Conservation (phyloP, 2,113 vertebrate genomes). For the Lasiurus borealis region DNA sequence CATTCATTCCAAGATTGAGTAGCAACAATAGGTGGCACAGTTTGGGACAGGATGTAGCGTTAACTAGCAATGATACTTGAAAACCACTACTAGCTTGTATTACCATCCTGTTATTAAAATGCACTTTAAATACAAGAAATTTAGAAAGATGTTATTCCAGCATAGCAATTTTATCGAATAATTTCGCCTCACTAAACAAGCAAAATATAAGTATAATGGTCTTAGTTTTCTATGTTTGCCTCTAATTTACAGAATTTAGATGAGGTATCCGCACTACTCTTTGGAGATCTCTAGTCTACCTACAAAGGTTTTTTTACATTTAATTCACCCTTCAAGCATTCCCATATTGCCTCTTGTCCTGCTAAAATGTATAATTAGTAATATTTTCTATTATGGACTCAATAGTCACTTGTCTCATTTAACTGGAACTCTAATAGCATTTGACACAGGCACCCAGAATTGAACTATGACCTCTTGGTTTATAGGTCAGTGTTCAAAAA, state of each 20-base stretch:
- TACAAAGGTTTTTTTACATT: neutral
- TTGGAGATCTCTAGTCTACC: neutral
- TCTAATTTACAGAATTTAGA: neutral
- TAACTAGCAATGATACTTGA: neutral
- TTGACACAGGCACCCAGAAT: accelerated
- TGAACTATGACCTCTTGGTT: too few species aligned
- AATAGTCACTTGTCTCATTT: neutral
- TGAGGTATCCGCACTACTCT: neutral
- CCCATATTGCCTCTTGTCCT: neutral
- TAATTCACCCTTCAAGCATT: neutral
- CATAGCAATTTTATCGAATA: neutral
- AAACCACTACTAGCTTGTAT: neutral
- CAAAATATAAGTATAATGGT: neutral
- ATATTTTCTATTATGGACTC: neutral
- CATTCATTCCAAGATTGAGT: neutral
- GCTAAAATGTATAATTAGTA: neutral
- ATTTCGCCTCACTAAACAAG: neutral
- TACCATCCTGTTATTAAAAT: neutral
- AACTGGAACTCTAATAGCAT: neutral
- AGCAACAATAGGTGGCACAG: neutral
- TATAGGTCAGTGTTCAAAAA: too few species aligned
- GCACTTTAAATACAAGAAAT: neutral
- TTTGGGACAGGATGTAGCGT: neutral
- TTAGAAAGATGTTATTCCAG: neutral
- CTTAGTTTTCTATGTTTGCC: neutral